phyloP scores from a whole-genome alignment of 2,888 invertebrate genomes.

The Pachydiplax longipennis region DNA sequence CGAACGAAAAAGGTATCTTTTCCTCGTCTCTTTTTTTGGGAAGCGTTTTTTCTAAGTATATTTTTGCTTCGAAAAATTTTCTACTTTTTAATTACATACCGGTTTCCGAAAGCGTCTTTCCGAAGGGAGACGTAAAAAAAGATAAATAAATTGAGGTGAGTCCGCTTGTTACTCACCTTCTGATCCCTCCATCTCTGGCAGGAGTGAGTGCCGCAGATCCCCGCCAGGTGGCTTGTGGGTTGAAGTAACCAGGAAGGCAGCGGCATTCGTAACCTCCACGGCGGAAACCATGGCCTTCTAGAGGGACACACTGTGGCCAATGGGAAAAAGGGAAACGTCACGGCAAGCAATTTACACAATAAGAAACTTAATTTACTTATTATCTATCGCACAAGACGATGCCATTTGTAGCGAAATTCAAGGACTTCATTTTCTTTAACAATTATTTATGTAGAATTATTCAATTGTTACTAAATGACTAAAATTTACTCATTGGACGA shows the following conservation, averaged over 20 bases:
- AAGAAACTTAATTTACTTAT: too few relatives aligned
- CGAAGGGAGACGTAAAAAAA: background rate
- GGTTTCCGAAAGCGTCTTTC: background rate
- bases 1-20: background rate
- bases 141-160: background rate
- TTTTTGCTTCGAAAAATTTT: background rate
- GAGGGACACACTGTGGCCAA: conserved; percentile 62
- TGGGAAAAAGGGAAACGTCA: conserved; percentile 52
- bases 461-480: too few relatives aligned
- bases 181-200: background rate
- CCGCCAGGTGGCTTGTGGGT: conserved; percentile 57
- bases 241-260: conserved; percentile 69
- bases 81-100: background rate
- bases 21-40: background rate
- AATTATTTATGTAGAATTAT: too few relatives aligned
- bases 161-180: background rate
- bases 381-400: too few relatives aligned
- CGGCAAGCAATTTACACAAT: conserved; percentile 47
- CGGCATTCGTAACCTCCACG: conserved; percentile 68
- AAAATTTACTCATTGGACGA: too few relatives aligned
- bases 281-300: conserved; percentile 59
- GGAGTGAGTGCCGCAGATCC: conserved; percentile 32
- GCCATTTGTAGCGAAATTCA: too few relatives aligned
- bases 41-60: background rate
- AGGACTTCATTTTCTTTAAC: too few relatives aligned